phyloP scores from a whole-genome alignment of 2,113 vertebrate species.

The Xyrauchen texanus region DNA sequence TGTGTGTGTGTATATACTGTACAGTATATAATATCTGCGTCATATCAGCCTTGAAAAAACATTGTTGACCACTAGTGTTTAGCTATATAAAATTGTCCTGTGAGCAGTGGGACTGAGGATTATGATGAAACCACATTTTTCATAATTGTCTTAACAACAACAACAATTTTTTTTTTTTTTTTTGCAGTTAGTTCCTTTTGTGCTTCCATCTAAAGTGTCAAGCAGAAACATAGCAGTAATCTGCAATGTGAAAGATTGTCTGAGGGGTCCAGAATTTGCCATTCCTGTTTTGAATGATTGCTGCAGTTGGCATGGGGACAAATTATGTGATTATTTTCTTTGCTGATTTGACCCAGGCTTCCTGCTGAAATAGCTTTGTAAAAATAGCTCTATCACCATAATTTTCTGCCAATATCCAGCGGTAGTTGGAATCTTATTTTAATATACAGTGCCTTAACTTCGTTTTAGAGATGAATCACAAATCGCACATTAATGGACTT shows the following conservation, averaged over 20 bases:
- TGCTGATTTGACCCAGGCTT: conserved; percentile 31
- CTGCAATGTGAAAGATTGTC: conserved; percentile 8
- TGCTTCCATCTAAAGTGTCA: not conserved
- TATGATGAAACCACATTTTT: too few relatives aligned
- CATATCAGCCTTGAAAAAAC: too few relatives aligned
- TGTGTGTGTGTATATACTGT: too few relatives aligned
- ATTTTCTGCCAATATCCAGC: not conserved
- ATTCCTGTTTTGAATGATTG: conserved; percentile 34
- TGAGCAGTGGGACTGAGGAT: too few relatives aligned
- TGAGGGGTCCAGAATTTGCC: conserved; percentile 11
- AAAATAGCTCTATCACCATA: conserved; percentile 36
- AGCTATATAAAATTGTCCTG: too few relatives aligned
- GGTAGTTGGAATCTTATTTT: not conserved
- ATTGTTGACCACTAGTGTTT: too few relatives aligned
- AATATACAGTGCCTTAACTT: conserved; percentile 9
- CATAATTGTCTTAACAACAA: too few relatives aligned
- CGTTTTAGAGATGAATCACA: conserved; percentile 12
- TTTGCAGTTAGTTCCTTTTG: too few relatives aligned
- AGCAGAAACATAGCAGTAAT: not conserved
- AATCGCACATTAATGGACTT: conserved; percentile 15
- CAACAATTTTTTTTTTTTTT: too few relatives aligned
- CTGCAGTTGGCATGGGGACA: conserved; percentile 36
- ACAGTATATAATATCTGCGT: too few relatives aligned
- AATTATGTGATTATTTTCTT: conserved; percentile 23
- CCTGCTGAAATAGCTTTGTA: conserved; percentile 31